These are phyloP conservation scores for Onchidella celtica DNA, from an alignment of 2,888 invertebrate genomes.

Conservation along the genomic window DNA sequence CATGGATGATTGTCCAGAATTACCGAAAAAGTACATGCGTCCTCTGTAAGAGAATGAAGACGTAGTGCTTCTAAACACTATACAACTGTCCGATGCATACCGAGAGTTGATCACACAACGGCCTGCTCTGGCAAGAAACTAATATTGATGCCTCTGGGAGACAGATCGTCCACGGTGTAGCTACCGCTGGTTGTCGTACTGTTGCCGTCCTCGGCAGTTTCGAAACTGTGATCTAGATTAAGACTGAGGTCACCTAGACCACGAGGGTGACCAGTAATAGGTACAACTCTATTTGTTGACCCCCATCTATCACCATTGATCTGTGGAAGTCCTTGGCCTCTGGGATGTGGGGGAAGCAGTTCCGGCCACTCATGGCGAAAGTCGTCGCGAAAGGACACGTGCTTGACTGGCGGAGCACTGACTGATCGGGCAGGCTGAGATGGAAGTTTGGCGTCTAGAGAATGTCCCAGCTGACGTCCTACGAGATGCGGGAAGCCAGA, in stretches of 20 bases:
- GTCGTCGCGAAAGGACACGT: constrained; percentile 55
- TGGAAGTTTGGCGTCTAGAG: constrained; percentile 17
- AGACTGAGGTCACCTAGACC: constrained; percentile 34
- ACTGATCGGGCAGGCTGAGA: constrained; percentile 1
- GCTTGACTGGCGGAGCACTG: constrained; percentile 50
- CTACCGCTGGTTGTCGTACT: constrained; percentile 58
- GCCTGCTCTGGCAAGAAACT: constrained; percentile 37
- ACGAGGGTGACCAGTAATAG: background rate
- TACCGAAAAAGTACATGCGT: too few species aligned
- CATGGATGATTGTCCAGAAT: too few species aligned
- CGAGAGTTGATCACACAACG: constrained; percentile 30
- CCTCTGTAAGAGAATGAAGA: too few species aligned
- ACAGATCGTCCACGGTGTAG: constrained; percentile 53
- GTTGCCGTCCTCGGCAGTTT: constrained; percentile 55
- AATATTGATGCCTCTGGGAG: constrained; percentile 13
- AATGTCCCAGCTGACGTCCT: constrained; percentile 10
- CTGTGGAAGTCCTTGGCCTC: background rate
- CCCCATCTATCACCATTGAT: constrained; percentile 17
- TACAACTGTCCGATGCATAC: too few species aligned
- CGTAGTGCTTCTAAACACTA: too few species aligned
- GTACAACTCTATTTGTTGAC: background rate
- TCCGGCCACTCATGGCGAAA: constrained; percentile 39
- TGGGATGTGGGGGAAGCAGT: constrained; percentile 25
- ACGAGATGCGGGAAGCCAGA: constrained; percentile 16
- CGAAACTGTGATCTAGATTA: constrained; percentile 52